Evolutionary conservation across 2,888 invertebrate genomes (phyloP).

Genomic region (Prosopocoilus inquinatus): DNA sequence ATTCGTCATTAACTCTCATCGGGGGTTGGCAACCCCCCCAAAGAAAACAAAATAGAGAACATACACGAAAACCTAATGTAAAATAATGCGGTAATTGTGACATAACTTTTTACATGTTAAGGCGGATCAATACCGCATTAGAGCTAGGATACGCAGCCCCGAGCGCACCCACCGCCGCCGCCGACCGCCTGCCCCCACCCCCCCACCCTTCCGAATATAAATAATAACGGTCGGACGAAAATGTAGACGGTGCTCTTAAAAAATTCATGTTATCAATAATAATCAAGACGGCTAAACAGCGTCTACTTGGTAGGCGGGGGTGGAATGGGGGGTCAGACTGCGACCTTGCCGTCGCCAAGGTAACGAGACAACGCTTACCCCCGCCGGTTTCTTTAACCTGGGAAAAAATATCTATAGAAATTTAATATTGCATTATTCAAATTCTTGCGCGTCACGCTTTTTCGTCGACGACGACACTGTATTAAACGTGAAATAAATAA

Average conservation of each 20-base stretch:
- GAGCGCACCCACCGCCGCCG: slow-evolving; percentile 5
- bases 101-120: too few species aligned
- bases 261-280: slow-evolving; percentile 38
- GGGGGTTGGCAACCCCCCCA: too few species aligned
- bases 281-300: slow-evolving; percentile 41
- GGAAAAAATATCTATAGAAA: slow-evolving; percentile 30
- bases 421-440: slow-evolving; percentile 24
- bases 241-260: slow-evolving; percentile 15
- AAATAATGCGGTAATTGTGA: too few species aligned
- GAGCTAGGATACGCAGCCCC: not conserved
- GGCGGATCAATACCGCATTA: too few species aligned
- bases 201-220: not conserved
- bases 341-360: slow-evolving; percentile 50
- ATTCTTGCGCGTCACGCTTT: slow-evolving; percentile 10
- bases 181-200: slow-evolving; percentile 1
- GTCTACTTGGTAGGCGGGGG: slow-evolving; percentile 49
- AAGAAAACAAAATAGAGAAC: too few species aligned
- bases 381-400: slow-evolving; percentile 26
- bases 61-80: too few species aligned
- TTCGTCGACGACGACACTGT: too few species aligned
- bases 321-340: slow-evolving; percentile 35
- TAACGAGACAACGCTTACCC: slow-evolving; percentile 50
- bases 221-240: not conserved
- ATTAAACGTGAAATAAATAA: too few species aligned
- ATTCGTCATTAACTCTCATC: too few species aligned